A percentile compares a stretch with the other conserved stretches of the same genome.
phyloP scores from a whole-genome alignment of 2,797 vertebrate species.

The Gymnoscopelus microlampas region DNA sequence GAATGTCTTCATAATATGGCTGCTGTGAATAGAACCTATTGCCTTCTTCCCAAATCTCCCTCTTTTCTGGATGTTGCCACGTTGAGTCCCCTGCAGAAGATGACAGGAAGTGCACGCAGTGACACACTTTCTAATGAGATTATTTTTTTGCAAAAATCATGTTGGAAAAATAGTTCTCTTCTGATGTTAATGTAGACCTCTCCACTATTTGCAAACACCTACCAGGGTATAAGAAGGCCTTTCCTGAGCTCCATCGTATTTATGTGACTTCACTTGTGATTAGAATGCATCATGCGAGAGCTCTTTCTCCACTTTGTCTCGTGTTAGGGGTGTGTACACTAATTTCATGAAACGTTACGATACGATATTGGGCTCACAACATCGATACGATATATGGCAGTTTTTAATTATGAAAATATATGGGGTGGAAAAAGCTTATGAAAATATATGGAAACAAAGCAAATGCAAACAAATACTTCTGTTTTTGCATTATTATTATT shows the following conservation, averaged over 20 bases:
- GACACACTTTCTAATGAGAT: slow-evolving; percentile 2
- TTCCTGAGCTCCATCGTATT: slow-evolving; percentile 24
- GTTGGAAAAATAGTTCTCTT: slow-evolving; percentile 11
- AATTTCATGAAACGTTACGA: too few species aligned
- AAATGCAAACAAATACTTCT: too few species aligned
- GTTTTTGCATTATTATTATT: too few species aligned
- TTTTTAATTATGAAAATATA: too few species aligned
- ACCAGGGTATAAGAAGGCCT: slow-evolving; percentile 12
- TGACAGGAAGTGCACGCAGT: slow-evolving; percentile 10
- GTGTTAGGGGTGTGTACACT: background rate
- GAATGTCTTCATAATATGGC: too few species aligned
- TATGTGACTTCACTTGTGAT: slow-evolving; percentile 26
- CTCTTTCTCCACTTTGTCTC: slow-evolving; percentile 30
- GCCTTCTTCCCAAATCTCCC: too few species aligned
- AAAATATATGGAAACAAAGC: too few species aligned
- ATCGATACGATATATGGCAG: too few species aligned
- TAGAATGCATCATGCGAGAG: slow-evolving; percentile 22
- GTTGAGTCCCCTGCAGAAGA: slow-evolving; percentile 4
- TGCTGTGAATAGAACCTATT: too few species aligned
- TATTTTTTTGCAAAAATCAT: background rate
- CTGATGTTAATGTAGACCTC: slow-evolving; percentile 7
- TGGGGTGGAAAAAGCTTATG: too few species aligned
- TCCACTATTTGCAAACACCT: slow-evolving; percentile 25
- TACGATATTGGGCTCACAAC: too few species aligned
- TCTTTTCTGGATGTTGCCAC: background rate